Base-by-base conservation (phyloP, 2,113 vertebrate genomes). In the Xiphias gladius region DNA sequence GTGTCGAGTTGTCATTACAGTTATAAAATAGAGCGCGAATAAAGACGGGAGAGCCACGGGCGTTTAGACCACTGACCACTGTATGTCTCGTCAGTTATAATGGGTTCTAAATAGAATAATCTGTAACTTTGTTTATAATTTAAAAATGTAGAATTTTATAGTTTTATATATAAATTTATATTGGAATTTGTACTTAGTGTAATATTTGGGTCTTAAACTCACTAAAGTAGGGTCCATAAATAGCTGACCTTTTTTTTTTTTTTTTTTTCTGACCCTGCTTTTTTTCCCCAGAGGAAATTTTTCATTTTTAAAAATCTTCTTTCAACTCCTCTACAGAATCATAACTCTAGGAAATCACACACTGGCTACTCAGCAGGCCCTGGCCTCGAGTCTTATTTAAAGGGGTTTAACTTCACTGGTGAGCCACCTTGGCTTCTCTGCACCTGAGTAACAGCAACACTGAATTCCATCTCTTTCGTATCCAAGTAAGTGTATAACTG, bases 361-460 rank as follows among this genome's bases (percentile, higher is more conserved):
- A 88, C 88, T 91, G 91, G 87, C 92, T 95, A 76, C 90, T 86
- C 84, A 26, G 76, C 90, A 82, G 85, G 92, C 92, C 93, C 91
- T 75, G 92, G 94, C 83, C 92, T 95, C 76, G 92, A 95, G 84
- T 95, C 92, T 64, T 96, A 93, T 93, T 85, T 95, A 65, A 91
- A 88, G 79, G 93, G 92, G 63, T 94, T 96, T 85, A 94, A 94
- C 82, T 95, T 97, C 94, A 95, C 93, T 50, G 93, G 95, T 82
- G 89, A 96, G 20, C 91, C 90, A 13, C 90, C 88, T 92, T 96
- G 88, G 92, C 83, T 88, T 85, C 80, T 87, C 58, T 90, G 86
- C 86, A 94, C 88, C 91, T 95, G 91, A 91, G 67, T 58, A 59
- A 84, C 82, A 19, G 86, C 59, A 62, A 57, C 74, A 80, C 66